These are phyloP conservation scores for Eumaeus atala DNA, from an alignment of 1,140 invertebrate species.

Conservation along the genomic window DNA sequence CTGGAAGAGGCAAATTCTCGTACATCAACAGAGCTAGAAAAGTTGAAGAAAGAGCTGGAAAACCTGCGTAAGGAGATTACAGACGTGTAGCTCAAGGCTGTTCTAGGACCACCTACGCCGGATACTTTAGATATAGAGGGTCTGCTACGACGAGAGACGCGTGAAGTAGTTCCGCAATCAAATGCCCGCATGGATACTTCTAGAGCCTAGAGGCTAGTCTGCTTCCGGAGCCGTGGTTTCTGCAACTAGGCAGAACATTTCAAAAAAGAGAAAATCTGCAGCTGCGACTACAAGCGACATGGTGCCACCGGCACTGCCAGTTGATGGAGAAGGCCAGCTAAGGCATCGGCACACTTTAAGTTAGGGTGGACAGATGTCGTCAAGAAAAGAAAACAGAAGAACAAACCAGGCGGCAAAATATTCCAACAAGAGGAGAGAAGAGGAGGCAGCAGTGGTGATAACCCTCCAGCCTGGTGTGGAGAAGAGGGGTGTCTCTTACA, in stretches of 20 bases:
- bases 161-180: not conserved
- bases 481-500: too few species aligned
- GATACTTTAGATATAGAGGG: not conserved
- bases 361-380: not conserved
- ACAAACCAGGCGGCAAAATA: not conserved
- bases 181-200: not conserved
- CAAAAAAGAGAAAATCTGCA: too few species aligned
- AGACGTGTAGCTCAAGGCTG: too few species aligned
- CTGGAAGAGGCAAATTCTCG: slow-evolving; percentile 8
- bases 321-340: not conserved
- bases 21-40: not conserved
- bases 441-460: slow-evolving; percentile 16
- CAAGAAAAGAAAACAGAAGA: too few species aligned
- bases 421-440: too few species aligned
- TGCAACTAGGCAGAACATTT: too few species aligned
- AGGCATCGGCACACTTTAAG: not conserved
- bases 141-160: not conserved
- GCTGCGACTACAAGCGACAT: too few species aligned
- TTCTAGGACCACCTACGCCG: too few species aligned
- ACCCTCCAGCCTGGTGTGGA: too few species aligned
- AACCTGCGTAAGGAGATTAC: too few species aligned
- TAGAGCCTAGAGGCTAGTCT: slow-evolving; percentile 3
- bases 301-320: not conserved
- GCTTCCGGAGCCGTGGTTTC: not conserved
- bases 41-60: too few species aligned